These are phyloP conservation scores for Zaprionus ghesquierei DNA, from an alignment of 1,140 invertebrate genomes.

Conservation along the genomic window DNA sequence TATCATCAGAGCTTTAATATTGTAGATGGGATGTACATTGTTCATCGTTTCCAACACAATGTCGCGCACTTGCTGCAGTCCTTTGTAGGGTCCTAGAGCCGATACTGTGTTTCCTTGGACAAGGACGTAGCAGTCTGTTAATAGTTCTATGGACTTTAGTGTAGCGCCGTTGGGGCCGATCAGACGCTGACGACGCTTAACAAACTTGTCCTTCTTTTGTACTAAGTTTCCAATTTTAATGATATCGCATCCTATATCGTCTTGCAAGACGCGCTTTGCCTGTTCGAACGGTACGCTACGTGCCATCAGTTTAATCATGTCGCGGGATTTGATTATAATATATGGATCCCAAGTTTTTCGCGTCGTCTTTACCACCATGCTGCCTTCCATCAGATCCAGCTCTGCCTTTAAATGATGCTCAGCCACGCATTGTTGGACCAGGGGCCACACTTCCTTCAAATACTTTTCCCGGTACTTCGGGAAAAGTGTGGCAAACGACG, in stretches of 20 bases:
- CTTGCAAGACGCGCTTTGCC: conserved; percentile 91
- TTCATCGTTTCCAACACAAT: conserved; percentile 99
- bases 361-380: conserved; percentile 97
- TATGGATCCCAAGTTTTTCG: conserved; percentile 99
- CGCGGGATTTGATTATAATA: conserved; percentile 97
- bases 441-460: conserved; percentile 96
- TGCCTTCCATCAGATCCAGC: conserved; percentile 96
- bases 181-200: conserved; percentile 96
- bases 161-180: conserved; percentile 99
- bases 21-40: conserved; percentile 99
- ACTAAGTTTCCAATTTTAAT: conserved; percentile 98
- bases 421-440: conserved; percentile 93
- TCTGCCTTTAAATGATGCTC: conserved; percentile 93
- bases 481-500: conserved; percentile 88
- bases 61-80: conserved; percentile 94
- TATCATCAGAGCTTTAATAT: conserved; percentile 99
- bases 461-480: conserved; percentile 97
- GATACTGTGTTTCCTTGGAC: conserved; percentile 99
- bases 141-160: conserved; percentile 97
- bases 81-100: conserved; percentile 96
- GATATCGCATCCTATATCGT: conserved; percentile 97
- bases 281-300: conserved; percentile 99
- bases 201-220: conserved; percentile 96
- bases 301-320: conserved; percentile 97
- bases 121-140: conserved; percentile 98